A percentile compares a stretch with the other conserved stretches of the same genome.
These are phyloP conservation scores for Poecilia gillii DNA, from an alignment of 2,797 vertebrate species.

Conservation along the genomic window DNA sequence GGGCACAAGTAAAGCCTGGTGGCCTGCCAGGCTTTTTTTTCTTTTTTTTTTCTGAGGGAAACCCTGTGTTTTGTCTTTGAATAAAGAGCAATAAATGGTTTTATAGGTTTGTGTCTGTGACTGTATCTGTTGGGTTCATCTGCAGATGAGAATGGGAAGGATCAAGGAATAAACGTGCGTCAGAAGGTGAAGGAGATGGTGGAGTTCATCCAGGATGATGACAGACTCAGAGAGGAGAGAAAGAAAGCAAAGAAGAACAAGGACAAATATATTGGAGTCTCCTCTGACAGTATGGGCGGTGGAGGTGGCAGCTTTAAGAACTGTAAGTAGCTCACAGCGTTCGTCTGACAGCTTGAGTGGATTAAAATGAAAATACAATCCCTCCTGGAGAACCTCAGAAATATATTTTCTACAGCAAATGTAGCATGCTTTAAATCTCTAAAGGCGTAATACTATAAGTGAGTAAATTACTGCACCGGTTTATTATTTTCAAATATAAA, in stretches of 20 bases:
- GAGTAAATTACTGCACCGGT: not conserved
- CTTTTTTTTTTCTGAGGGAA: not conserved
- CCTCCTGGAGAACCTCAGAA: not conserved
- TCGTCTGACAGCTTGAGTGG: constrained; percentile 13
- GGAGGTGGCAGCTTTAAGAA: constrained; percentile 85
- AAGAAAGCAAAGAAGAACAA: constrained; percentile 99
- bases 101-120: not conserved
- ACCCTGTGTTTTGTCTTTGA: not conserved
- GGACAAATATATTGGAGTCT: constrained; percentile 98
- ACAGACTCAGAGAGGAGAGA: constrained; percentile 93
- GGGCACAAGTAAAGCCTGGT: too few species aligned
- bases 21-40: too few species aligned
- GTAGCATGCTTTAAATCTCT: not conserved
- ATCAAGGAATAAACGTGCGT: constrained; percentile 97
- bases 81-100: not conserved
- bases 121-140: constrained; percentile 12
- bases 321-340: constrained; percentile 70
- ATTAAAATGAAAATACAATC: constrained; percentile 9
- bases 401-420: not conserved
- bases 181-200: constrained; percentile 99
- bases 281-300: constrained; percentile 89
- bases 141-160: constrained; percentile 95
- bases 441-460: not conserved
- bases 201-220: constrained; percentile 97
- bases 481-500: not conserved